Conservation (phyloP, 1,140 invertebrate genomes). For the Monochamus saltuarius region DNA sequence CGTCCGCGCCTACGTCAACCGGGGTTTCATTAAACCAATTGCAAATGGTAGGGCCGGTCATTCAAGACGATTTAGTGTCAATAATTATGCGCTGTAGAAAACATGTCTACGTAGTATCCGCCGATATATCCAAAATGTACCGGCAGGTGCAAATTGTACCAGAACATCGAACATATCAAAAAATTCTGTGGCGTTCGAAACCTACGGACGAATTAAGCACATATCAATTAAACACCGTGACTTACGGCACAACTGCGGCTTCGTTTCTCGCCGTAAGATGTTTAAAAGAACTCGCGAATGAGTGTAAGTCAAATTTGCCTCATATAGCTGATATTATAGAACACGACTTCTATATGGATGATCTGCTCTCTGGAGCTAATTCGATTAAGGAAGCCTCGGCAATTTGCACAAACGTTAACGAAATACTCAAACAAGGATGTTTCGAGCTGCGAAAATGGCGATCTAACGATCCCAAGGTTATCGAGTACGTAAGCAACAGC, state of each 20-base stretch:
- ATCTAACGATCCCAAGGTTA: conserved; percentile 25
- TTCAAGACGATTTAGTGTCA: conserved; percentile 50
- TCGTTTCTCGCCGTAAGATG: conserved; percentile 44
- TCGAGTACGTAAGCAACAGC: conserved; percentile 11
- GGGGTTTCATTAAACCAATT: conserved; percentile 49
- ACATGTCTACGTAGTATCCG: conserved; percentile 42
- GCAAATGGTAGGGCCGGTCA: conserved; percentile 44
- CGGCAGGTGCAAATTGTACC: conserved; percentile 38
- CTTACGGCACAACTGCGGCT: conserved; percentile 44
- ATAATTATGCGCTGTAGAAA: conserved; percentile 50
- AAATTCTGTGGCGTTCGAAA: conserved; percentile 36
- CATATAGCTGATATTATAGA: conserved; percentile 34
- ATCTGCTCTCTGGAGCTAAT: conserved; percentile 49
- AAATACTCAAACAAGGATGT: conserved; percentile 27
- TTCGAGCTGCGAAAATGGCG: conserved; percentile 41
- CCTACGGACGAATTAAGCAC: not conserved
- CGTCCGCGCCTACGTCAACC: conserved; percentile 33
- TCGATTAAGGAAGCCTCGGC: conserved; percentile 22
- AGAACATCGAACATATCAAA: conserved; percentile 38
- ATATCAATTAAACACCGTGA: conserved; percentile 29
- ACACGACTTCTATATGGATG: conserved; percentile 54
- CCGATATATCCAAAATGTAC: conserved; percentile 52
- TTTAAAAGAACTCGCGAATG: conserved; percentile 42
- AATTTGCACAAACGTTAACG: conserved; percentile 26
- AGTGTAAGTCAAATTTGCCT: conserved; percentile 33